Evolutionary conservation across 1,140 invertebrate species (phyloP).

Genomic region (Eulimnadia texana): DNA sequence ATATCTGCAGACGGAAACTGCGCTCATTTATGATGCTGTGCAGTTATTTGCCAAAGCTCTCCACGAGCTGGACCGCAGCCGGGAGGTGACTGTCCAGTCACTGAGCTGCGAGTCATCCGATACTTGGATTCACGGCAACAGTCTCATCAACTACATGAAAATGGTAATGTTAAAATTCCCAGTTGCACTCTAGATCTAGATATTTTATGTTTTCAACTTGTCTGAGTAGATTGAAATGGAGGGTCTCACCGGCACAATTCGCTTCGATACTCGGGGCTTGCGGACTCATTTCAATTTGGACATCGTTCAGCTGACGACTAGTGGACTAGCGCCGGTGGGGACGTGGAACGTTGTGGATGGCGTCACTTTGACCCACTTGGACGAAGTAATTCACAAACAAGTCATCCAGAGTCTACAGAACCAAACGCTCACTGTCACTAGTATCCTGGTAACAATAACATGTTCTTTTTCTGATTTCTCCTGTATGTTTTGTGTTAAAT

Average conservation of each 20-base stretch:
- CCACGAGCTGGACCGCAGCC: constrained; percentile 74
- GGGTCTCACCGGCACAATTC: constrained; percentile 83
- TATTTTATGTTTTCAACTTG: background rate
- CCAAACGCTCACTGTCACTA: constrained; percentile 81
- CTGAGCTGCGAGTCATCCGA: constrained; percentile 80
- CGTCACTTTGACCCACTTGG: constrained; percentile 77
- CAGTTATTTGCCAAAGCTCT: constrained; percentile 84
- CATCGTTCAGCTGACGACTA: constrained; percentile 42
- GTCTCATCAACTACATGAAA: constrained; percentile 94
- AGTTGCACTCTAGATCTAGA: background rate
- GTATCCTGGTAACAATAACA: constrained; percentile 52
- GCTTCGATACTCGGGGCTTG: constrained; percentile 87
- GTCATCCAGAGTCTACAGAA: constrained; percentile 78
- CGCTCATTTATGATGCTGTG: constrained; percentile 89
- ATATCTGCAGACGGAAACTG: constrained; percentile 70
- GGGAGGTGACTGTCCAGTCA: constrained; percentile 67
- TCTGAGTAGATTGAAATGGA: constrained; percentile 65
- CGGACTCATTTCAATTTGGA: constrained; percentile 78
- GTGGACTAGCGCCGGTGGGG: constrained; percentile 66
- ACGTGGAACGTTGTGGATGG: constrained; percentile 76
- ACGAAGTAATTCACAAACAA: constrained; percentile 63
- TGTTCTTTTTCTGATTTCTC: background rate
- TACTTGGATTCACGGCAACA: constrained; percentile 87
- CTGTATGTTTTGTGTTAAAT: background rate
- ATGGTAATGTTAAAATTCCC: constrained; percentile 36